Evolutionary conservation across 2,888 invertebrate species (phyloP).

Genomic region (Eupelmus urozonus): DNA sequence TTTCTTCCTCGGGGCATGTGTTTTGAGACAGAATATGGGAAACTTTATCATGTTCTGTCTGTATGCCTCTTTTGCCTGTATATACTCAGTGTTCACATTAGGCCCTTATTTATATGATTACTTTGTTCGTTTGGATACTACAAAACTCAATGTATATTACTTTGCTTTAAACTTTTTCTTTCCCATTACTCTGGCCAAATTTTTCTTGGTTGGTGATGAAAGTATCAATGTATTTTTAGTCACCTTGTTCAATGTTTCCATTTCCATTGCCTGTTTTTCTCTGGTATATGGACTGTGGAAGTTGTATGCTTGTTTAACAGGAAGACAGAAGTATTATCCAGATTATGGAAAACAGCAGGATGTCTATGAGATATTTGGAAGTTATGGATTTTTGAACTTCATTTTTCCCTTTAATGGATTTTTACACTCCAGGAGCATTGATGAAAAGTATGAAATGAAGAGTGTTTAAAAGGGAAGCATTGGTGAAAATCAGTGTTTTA

Average conservation of each 20-base stretch:
- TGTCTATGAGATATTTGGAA: conserved; percentile 69
- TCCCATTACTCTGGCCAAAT: conserved; percentile 66
- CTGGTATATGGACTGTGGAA: conserved; percentile 69
- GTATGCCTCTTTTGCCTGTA: conserved; percentile 67
- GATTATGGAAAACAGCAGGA: conserved; percentile 62
- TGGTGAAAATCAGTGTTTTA: conserved; percentile 27
- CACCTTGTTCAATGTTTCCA: conserved; percentile 65
- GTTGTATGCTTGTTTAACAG: conserved; percentile 65
- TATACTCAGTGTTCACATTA: conserved; percentile 66
- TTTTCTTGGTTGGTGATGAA: conserved; percentile 63
- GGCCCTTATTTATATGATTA: conserved; percentile 68
- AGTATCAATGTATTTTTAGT: conserved; percentile 65
- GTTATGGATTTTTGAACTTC: conserved; percentile 68
- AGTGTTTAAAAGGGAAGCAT: conserved; percentile 56
- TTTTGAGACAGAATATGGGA: conserved; percentile 70
- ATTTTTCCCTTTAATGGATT: conserved; percentile 71
- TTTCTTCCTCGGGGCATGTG: conserved; percentile 69
- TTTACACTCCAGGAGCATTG: conserved; percentile 62
- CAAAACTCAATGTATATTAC: conserved; percentile 61
- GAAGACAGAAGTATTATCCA: conserved; percentile 67
- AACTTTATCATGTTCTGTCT: conserved; percentile 71
- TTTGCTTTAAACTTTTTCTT: conserved; percentile 69
- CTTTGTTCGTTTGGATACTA: conserved; percentile 61
- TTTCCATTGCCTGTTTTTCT: conserved; percentile 66
- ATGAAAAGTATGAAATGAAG: conserved; percentile 66